These are phyloP conservation scores for Alloplasta piceator DNA, from an alignment of 2,888 invertebrate genomes.

Conservation along the genomic window DNA sequence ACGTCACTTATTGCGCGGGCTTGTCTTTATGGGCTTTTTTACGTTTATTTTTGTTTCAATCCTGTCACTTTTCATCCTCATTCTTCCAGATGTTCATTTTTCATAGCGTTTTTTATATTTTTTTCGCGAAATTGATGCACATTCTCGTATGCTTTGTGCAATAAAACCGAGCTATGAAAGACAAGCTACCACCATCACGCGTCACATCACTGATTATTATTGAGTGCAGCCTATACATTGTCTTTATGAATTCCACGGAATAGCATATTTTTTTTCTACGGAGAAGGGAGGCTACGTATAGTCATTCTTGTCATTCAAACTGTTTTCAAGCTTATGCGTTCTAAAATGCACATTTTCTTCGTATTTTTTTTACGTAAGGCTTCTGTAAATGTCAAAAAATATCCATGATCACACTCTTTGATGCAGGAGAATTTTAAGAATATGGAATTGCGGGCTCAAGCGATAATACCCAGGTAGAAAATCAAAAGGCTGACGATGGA, in stretches of 20 bases:
- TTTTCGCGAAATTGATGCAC: constrained; percentile 48
- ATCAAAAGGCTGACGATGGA: no score
- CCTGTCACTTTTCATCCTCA: constrained; percentile 30
- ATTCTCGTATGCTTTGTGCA: not conserved
- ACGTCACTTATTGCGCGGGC: not conserved
- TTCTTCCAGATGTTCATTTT: constrained; percentile 32
- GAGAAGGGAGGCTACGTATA: no score
- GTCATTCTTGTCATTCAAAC: no score
- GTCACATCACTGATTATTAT: not conserved
- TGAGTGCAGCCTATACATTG: not conserved
- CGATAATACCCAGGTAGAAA: no score
- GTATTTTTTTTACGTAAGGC: no score
- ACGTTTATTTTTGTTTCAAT: constrained; percentile 7
- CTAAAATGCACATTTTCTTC: no score
- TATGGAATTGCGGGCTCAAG: no score
- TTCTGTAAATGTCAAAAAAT: no score
- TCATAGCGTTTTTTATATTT: constrained; percentile 6
- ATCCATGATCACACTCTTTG: no score
- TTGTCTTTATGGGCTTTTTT: not conserved
- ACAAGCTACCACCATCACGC: not conserved
- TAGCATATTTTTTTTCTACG: not conserved
- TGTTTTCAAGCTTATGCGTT: no score
- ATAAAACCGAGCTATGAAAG: constrained; percentile 23
- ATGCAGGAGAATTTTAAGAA: no score
- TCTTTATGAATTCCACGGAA: not conserved